Evolutionary conservation across 2,888 invertebrate species (phyloP), one percentile per base, ranked within the genome.

Genomic region (Azorinus chamasolen): DNA sequence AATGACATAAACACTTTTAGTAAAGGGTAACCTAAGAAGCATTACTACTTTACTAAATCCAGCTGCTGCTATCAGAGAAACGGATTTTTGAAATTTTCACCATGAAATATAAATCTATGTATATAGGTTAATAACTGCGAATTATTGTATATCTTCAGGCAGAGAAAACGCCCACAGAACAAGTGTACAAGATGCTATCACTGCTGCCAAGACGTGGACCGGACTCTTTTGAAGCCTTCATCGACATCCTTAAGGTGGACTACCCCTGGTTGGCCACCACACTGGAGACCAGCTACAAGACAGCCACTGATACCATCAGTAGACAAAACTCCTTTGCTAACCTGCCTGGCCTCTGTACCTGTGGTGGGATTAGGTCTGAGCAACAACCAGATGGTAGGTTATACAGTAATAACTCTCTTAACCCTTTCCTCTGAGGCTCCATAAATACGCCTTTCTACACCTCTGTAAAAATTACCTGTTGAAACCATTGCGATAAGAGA

Each of bases 171-270:
- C 75, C 75, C 8, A 68, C 74, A 18, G 85, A 88, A 1, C 75
- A 84, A 57, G 79, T 85, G 0, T 82, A 84, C 57, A 87, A 85
- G 59, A 81, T 89, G 84, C 58, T 89, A 20, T 78, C 83, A 27
- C 65, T 88, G 69, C 73, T 89, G 12, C 88, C 88, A 5, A 86
- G 83, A 32, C 58, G 89, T 54, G 89, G 89, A 0, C 89, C 89
- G 0, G 79, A 86, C 14, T 88, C 89, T 1, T 88, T 89, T 64
- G 83, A 86, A 25, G 50, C 43, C 18, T 89, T 89, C 62, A 57
- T 87, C 3, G 75, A 74, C 18, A 81, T 87, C 0, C 70, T 89
- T 2, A 81, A 85, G 50, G 72, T 69, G 12, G 83, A 83, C 46
- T 86, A 88, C 63, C 87, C 87, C 0, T 89, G 89, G 89, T 72